Base-by-base conservation (phyloP, 2,888 invertebrate genomes). In the Rambutsinella grinnellia region DNA sequence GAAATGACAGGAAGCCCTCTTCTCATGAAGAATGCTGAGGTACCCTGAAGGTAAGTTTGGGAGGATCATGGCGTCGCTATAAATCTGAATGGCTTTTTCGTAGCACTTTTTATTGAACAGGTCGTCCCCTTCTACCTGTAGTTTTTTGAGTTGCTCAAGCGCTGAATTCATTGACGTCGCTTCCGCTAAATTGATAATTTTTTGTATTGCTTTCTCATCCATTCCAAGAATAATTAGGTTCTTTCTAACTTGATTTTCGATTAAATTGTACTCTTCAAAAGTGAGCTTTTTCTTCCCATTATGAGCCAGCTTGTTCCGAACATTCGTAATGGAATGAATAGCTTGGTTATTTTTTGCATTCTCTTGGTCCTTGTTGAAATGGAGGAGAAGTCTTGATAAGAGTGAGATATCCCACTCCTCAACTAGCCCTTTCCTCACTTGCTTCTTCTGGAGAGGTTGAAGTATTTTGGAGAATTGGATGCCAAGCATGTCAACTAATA, bases 261-360 rank as follows among this genome's bases (percentile, higher is more conserved):
- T 19, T 8, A 57, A 19, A 28, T 56, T 49, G 23, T 63, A 72
- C 28, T 65, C 15, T 27, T 47, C 65, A 19, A 10, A 1, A 3
- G 13, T 15, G 2, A 65, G 3, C 2, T 57, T 21, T 0, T n/a
- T n/a, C 1, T 1, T 66, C 28, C 72, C 65, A 6, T 17, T 8
- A 28, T 72, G 72, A 5, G 65, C 65, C 21, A 72, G 8, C 13
- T 63, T 24, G 21, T 71, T 72, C 13, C 72, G 56, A 21, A 54
- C 15, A 2, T 46, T 47, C 24, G 24, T 66, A 2, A 66, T 10
- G 13, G 13, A 8, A 8, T 44, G 44, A 44, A 44, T 8, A 13
- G 44, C 44, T 10, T 8, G 8, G 44, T n/a, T n/a, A n/a, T 44
- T 44, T 44, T 44, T 13, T 44, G 8, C 44, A 44, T 44, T 10